A percentile compares a stretch with the other conserved stretches of the same genome.
phyloP scores from a whole-genome alignment of 2,113 vertebrate genomes.

The Aegotheles bennettii region DNA sequence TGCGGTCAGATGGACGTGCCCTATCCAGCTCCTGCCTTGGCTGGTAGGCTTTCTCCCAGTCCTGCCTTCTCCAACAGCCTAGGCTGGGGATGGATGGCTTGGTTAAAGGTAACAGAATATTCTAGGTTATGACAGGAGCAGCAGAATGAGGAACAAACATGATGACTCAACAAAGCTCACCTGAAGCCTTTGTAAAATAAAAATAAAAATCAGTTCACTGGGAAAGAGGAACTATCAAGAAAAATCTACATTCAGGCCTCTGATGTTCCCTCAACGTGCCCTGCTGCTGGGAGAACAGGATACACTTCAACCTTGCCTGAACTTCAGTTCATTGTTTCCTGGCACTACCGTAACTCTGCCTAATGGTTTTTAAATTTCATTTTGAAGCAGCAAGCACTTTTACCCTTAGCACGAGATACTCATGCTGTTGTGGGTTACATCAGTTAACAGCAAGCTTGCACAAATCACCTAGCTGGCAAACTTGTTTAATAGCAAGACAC shows the following conservation, averaged over 20 bases:
- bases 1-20: fast-evolving
- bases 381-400: not conserved
- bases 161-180: not conserved
- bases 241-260: not conserved
- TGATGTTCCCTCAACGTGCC: not conserved
- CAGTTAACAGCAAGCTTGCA: not conserved
- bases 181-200: not conserved
- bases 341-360: not conserved
- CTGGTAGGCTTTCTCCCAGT: not conserved
- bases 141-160: not conserved
- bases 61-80: not conserved
- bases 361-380: not conserved
- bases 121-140: not conserved
- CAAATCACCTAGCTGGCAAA: not conserved
- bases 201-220: not conserved
- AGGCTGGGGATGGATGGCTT: not conserved
- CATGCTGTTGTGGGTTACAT: not conserved
- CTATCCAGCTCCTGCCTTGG: not conserved
- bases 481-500: not conserved
- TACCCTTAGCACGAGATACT: not conserved
- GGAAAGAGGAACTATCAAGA: not conserved
- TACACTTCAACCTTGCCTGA: not conserved
- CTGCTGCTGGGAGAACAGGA: not conserved
- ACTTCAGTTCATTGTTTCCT: not conserved
- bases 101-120: not conserved